Conservation (phyloP, 2,113 vertebrate species). For the Tetrao urogallus region DNA sequence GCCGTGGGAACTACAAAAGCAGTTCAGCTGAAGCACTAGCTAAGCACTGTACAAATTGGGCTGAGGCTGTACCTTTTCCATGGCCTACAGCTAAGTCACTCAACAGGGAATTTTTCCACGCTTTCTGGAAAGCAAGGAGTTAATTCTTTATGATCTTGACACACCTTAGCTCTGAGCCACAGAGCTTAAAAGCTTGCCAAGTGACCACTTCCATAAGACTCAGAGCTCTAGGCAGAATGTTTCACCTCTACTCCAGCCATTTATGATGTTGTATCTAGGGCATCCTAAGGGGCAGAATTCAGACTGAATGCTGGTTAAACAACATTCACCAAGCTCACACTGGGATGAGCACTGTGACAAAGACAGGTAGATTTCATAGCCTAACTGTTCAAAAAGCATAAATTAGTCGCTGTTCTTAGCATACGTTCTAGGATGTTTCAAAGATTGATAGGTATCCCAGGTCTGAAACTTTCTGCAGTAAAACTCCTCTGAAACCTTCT, state of each 20-base stretch:
- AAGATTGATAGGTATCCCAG: fast-evolving
- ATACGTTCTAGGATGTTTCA: fast-evolving
- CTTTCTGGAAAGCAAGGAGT: background rate
- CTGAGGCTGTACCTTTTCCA: background rate
- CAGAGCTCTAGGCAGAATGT: background rate
- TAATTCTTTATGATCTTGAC: background rate
- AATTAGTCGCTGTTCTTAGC: background rate
- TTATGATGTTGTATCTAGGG: background rate
- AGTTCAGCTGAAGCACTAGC: background rate
- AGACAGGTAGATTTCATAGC: background rate
- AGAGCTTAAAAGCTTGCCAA: background rate
- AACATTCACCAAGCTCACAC: background rate
- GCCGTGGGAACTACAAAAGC: background rate
- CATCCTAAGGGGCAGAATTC: fast-evolving
- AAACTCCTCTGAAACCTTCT: background rate
- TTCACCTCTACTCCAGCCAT: background rate
- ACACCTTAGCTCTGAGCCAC: background rate
- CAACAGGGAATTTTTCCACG: background rate
- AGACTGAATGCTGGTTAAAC: background rate
- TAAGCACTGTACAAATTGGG: background rate
- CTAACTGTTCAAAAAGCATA: background rate
- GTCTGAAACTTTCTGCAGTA: background rate
- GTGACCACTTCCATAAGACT: background rate
- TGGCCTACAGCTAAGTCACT: background rate
- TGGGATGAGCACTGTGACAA: background rate